Conservation (phyloP, 2,888 invertebrate genomes). For the Pseudolycoriella hygida region DNA sequence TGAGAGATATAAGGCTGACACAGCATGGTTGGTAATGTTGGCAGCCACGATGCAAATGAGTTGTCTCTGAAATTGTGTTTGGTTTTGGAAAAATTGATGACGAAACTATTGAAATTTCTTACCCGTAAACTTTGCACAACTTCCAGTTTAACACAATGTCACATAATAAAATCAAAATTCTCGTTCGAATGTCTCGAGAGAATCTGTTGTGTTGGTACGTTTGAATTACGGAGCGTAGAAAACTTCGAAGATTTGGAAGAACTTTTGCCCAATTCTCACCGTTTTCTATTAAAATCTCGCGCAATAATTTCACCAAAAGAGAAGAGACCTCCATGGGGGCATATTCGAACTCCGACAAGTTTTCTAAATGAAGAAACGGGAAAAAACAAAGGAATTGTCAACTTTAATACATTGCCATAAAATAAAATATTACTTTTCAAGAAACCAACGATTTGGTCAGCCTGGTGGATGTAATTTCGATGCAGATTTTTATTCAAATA, state of each 20-base stretch:
- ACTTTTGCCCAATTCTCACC: slow-evolving; percentile 13
- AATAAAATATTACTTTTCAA: slow-evolving; percentile 1
- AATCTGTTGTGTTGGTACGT: slow-evolving; percentile 16
- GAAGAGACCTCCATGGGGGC: background rate
- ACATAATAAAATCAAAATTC: slow-evolving; percentile 30
- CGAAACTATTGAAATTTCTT: slow-evolving; percentile 6
- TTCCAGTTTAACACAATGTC: slow-evolving; percentile 28
- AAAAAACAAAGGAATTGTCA: too few species aligned
- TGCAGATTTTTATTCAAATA: slow-evolving; percentile 30
- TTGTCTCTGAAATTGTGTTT: slow-evolving; percentile 16
- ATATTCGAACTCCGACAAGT: background rate
- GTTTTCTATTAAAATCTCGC: slow-evolving; percentile 2
- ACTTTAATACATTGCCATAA: too few species aligned
- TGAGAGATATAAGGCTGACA: slow-evolving; percentile 32
- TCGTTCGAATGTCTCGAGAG: slow-evolving; percentile 19
- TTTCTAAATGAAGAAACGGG: slow-evolving; percentile 1
- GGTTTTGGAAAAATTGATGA: slow-evolving; percentile 1
- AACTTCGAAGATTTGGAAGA: slow-evolving; percentile 19
- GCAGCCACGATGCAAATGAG: slow-evolving; percentile 33
- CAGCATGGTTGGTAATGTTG: slow-evolving; percentile 37
- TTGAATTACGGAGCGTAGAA: slow-evolving; percentile 14
- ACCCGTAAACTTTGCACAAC: slow-evolving; percentile 24
- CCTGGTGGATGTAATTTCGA: slow-evolving; percentile 16
- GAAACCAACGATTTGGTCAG: background rate
- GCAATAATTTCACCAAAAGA: background rate